Conservation (phyloP, 1,140 invertebrate genomes). For the Elymnias hypermnestra region DNA sequence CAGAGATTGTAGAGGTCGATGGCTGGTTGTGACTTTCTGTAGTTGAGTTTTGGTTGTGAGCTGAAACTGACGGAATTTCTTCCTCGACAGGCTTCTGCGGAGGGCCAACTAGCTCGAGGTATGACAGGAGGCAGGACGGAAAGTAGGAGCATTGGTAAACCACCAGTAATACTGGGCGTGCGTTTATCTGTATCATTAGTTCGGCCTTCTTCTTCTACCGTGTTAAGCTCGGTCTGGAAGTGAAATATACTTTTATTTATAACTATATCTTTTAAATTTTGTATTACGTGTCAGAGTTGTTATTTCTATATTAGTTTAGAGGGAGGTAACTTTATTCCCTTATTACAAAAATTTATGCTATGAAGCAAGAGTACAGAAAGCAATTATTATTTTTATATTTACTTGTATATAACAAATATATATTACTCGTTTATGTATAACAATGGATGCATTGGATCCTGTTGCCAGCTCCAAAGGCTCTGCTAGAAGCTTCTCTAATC, state of each 20-base stretch:
- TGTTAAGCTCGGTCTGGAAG: conserved; percentile 69
- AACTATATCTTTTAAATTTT: not conserved
- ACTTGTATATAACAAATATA: too few species aligned
- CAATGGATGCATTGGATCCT: conserved; percentile 7
- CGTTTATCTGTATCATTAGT: conserved; percentile 50
- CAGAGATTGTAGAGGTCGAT: conserved; percentile 78
- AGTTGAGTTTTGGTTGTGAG: conserved; percentile 82
- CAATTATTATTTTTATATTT: too few species aligned
- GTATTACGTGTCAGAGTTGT: too few species aligned
- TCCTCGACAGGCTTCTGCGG: conserved; percentile 77
- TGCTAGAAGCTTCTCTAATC: conserved; percentile 83
- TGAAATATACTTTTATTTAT: not conserved
- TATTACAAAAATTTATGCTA: too few species aligned
- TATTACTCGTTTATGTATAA: conserved; percentile 18
- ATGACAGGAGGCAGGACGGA: conserved; percentile 85
- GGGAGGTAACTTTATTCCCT: too few species aligned
- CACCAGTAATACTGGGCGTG: conserved; percentile 82
- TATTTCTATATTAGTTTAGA: too few species aligned
- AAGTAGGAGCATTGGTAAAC: conserved; percentile 81
- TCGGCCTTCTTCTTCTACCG: conserved; percentile 60
- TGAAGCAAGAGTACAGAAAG: too few species aligned
- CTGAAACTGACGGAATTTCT: conserved; percentile 79
- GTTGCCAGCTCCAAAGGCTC: conserved; percentile 9
- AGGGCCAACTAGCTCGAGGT: conserved; percentile 85
- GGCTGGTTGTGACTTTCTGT: conserved; percentile 70